Evolutionary conservation across 2,888 invertebrate genomes (phyloP), one percentile per base, ranked within the genome.

Genomic region (Globia sparganii): DNA sequence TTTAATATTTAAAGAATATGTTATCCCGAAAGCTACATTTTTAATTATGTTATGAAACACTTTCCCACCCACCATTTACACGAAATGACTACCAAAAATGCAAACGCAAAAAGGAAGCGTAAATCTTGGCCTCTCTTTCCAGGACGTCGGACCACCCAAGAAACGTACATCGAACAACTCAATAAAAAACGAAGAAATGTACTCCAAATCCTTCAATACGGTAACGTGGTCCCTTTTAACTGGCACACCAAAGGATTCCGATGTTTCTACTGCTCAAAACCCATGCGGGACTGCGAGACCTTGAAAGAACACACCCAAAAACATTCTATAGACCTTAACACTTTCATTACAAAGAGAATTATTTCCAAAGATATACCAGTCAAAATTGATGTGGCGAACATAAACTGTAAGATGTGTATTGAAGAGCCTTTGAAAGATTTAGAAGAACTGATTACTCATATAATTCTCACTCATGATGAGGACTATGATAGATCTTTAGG

Each of bases 181-280:
- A 75, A 78, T 81, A 90, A 83, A 75, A 87, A 93, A 49, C 86
- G 95, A 78, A 90, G 88, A 81, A 95, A 95, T 80, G 90, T 95
- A 5, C 83, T 90, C 71, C 84, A 86, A 66, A 84, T 95, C 56
- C 93, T 95, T 0, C 91, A 90, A 72, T 94, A 94, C 80, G 93
- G 94, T 13, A 92, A 91, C 73, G 91, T 94, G 13, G 74, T 92
- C 0, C 95, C 95, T 0, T 95, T 95, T 88, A 91, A 91, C 67
- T 95, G 95, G 95, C 93, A 92, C 68, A 94, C 94, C 0, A 92
- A 91, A 76, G 95, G 95, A 0, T 95, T 91, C 84, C 88, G 91
- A 66, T 95, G 95, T 80, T 95, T 95, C 89, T 95, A 93, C 88
- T 95, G 95, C 87, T 82, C 87, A 2, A 94, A 94, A 83, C 83